Base-by-base conservation (phyloP, 1,140 invertebrate species). In the Euura lappo region DNA sequence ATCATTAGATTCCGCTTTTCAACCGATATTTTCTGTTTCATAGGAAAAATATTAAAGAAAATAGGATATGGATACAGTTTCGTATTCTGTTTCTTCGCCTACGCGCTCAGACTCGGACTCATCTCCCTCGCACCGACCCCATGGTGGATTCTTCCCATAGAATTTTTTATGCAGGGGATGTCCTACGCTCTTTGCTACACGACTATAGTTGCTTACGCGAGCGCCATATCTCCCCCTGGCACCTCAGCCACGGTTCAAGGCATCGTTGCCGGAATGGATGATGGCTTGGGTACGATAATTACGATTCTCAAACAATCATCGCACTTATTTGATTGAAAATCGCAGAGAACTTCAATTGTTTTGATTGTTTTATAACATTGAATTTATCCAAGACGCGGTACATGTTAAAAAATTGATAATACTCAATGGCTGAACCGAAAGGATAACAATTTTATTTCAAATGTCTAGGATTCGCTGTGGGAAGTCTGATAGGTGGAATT, bases 171-270 rank as follows among this genome's bases (percentile, higher is more conserved):
- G 87, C 93, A 95, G 83, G 94, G 94, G 0, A 93, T 93, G 0
- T 93, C 93, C 4, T 95, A 94, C 83, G 94, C 94, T 0, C 83
- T 96, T 0, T 93, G 92, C 75, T 95, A 95, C 77, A 91, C 93
- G 0, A 93, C 92, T 2, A 94, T 95, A 46, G 94, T 95, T 4
- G 91, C 91, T 0, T 95, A 95, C 79, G 94, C 94, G 2, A 93
- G 93, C 46, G 91, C 89, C 4, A 88, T 95, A 28, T 89, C 93
- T 0, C 94, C 94, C 2, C 90, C 91, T 0, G 94, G 94, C 1
- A 91, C 94, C n/a, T 94, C 93, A 3, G 93, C 94, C 2, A 95
- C 94, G 0, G 91, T 95, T 28, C 94, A 96, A 82, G 94, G 94
- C 1, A 89, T 96, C 51, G 92, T 94, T 45, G 93, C 93, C n/a